These are phyloP conservation scores for Ips nitidus DNA, from an alignment of 1,140 invertebrate species.

Conservation along the genomic window DNA sequence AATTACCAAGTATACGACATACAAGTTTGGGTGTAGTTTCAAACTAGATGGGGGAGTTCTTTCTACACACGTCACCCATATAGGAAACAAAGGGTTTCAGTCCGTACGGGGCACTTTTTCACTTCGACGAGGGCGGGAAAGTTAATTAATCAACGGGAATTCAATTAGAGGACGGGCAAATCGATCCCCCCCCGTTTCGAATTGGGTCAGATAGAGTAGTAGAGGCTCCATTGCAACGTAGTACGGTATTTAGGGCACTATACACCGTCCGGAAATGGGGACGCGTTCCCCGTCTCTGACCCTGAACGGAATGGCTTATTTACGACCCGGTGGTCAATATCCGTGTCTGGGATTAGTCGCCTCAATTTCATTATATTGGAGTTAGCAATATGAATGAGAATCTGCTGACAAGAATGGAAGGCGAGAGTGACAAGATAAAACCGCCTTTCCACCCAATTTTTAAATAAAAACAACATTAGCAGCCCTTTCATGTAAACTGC, in stretches of 20 bases:
- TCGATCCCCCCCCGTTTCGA: background rate
- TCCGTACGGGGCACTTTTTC: no score
- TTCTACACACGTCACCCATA: no score
- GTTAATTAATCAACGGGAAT: no score
- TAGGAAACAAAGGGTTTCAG: no score
- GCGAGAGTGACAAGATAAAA: no score
- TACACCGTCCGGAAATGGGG: background rate
- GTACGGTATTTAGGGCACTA: conserved; percentile 16
- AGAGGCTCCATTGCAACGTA: conserved; percentile 12
- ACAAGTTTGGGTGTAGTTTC: no score
- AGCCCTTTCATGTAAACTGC: background rate
- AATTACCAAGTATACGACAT: no score
- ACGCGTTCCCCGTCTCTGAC: background rate
- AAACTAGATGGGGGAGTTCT: no score
- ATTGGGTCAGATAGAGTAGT: conserved; percentile 11
- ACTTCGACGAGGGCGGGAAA: no score
- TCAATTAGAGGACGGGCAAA: no score
- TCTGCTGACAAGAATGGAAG: no score
- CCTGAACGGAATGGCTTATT: background rate
- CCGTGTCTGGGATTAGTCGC: background rate
- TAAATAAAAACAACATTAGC: conserved; percentile 1
- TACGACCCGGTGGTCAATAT: conserved; percentile 3
- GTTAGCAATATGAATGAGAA: background rate
- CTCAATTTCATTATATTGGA: no score
- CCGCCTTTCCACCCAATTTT: background rate